These are phyloP conservation scores for Acropora yongei DNA, from an alignment of 64 coral and sea anemone genomes.

Conservation along the genomic window DNA sequence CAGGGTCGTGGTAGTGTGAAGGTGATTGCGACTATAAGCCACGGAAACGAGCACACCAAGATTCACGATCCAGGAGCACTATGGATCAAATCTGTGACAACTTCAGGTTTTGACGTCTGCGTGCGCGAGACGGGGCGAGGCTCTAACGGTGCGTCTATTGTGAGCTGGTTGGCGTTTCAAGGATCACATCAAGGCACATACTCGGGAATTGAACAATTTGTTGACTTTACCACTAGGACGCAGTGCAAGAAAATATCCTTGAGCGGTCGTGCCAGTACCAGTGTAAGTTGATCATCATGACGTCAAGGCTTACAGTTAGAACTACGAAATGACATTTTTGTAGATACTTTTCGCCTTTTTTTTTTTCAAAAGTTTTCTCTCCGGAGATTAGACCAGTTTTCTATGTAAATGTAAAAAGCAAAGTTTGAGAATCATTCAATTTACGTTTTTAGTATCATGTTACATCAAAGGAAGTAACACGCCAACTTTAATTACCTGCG, in stretches of 20 bases:
- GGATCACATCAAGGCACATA: not conserved
- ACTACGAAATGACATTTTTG: too few species aligned
- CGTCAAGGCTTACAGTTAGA: too few species aligned
- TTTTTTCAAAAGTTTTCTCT: too few species aligned
- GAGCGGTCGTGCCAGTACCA: not conserved
- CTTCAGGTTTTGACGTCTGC: constrained; percentile 39
- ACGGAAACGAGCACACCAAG: constrained; percentile 23
- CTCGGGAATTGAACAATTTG: constrained; percentile 28
- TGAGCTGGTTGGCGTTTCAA: constrained; percentile 74
- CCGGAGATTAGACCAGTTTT: too few species aligned
- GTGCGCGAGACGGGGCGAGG: constrained; percentile 56
- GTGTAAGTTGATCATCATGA: not conserved
- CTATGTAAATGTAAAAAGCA: too few species aligned
- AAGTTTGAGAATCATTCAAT: too few species aligned
- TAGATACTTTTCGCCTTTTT: too few species aligned
- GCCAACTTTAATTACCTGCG: too few species aligned
- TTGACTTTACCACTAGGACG: constrained; percentile 23
- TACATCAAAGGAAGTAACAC: too few species aligned
- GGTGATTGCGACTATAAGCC: constrained; percentile 30
- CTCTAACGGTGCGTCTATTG: constrained; percentile 20
- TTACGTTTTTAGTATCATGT: too few species aligned
- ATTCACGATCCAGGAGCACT: constrained; percentile 52
- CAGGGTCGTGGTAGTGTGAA: not conserved
- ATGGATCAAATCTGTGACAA: constrained; percentile 59
- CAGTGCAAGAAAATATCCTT: constrained; percentile 28